phyloP scores from a whole-genome alignment of 2,797 vertebrate species.

The Gobionotothen gibberifrons region DNA sequence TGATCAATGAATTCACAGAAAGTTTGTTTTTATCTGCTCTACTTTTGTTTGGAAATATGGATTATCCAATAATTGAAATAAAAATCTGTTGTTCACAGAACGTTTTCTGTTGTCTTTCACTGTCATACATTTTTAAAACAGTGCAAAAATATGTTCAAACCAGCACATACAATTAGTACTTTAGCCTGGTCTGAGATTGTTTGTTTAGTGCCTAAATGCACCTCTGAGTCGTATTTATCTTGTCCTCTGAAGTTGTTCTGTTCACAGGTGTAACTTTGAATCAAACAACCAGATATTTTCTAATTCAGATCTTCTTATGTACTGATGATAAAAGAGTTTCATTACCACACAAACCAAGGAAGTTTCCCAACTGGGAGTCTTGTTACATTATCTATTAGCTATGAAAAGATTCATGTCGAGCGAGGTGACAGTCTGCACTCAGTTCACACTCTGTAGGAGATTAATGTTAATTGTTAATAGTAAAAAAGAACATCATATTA shows the following conservation, averaged over 20 bases:
- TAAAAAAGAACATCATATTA: neutral
- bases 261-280: neutral
- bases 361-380: slow-evolving; percentile 8
- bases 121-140: neutral
- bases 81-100: slow-evolving; percentile 82
- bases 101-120: slow-evolving; percentile 27
- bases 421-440: slow-evolving; percentile 1
- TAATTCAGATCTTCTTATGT: neutral
- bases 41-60: slow-evolving; percentile 83
- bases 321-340: slow-evolving; percentile 6
- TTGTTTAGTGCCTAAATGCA: neutral
- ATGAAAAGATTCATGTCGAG: neutral
- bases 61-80: slow-evolving; percentile 82
- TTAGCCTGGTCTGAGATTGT: neutral
- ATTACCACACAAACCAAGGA: neutral
- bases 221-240: neutral
- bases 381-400: neutral
- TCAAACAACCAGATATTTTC: slow-evolving; percentile 12
- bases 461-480: neutral
- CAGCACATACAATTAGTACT: neutral
- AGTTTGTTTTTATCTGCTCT: slow-evolving; percentile 79
- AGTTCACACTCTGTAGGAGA: neutral
- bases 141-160: neutral
- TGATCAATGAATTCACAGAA: slow-evolving; percentile 76
- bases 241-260: neutral